Conservation (phyloP, 2,888 invertebrate species). For the Drosophila acutilabella region DNA sequence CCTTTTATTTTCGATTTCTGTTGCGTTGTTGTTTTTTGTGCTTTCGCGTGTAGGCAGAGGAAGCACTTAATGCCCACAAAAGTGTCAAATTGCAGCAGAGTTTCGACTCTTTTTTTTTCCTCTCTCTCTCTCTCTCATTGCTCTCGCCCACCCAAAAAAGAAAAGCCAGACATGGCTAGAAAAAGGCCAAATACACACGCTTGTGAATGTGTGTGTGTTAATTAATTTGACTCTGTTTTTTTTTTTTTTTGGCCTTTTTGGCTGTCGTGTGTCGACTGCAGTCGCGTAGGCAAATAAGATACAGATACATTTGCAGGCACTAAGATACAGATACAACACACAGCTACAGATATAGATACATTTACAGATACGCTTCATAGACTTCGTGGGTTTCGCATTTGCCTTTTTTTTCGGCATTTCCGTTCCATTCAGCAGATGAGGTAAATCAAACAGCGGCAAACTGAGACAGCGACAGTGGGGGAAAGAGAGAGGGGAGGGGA, state of each 20-base stretch:
- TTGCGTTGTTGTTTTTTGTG: not conserved
- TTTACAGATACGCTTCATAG: conserved; percentile 66
- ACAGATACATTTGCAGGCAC: conserved; percentile 39
- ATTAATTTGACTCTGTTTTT: conserved; percentile 62
- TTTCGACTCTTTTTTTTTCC: conserved; percentile 20
- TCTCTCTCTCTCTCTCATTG: not conserved
- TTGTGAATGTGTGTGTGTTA: conserved; percentile 54
- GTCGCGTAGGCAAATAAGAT: conserved; percentile 74
- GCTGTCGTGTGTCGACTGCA: conserved; percentile 36
- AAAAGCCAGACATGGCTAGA: conserved; percentile 48
- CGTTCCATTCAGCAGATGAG: conserved; percentile 44
- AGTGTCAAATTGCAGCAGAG: conserved; percentile 82
- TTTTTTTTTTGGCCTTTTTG: conserved; percentile 13
- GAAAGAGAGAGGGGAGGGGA: not conserved
- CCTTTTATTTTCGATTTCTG: conserved; percentile 6
- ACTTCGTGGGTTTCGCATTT: conserved; percentile 58
- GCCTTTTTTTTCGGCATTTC: conserved; percentile 54
- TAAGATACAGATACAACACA: conserved; percentile 31
- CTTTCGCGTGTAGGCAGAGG: conserved; percentile 81
- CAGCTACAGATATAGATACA: conserved; percentile 21
- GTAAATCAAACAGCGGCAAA: not conserved
- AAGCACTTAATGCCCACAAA: conserved; percentile 84
- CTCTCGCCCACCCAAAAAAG: conserved; percentile 46
- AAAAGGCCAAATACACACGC: conserved; percentile 38
- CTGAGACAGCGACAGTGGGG: not conserved